phyloP scores from a whole-genome alignment of 2,888 invertebrate genomes.

The Heliconius erato region DNA sequence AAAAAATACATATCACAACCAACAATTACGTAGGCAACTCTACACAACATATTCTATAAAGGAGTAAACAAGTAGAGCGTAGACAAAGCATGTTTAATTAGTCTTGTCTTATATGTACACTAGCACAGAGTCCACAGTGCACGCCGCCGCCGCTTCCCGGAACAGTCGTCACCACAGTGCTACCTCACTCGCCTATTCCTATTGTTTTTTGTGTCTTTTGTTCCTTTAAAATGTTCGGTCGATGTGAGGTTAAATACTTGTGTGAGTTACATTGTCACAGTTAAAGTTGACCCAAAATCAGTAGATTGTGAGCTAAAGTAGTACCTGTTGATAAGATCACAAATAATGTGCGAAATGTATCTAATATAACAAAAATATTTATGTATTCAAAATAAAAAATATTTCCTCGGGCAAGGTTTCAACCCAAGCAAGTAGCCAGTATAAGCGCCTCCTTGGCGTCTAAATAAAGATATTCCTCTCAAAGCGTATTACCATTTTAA shows the following conservation, averaged over 20 bases:
- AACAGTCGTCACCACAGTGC: slow-evolving; percentile 59
- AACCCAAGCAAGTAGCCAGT: not conserved
- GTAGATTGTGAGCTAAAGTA: not conserved
- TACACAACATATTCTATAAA: slow-evolving; percentile 60
- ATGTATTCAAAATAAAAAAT: not conserved
- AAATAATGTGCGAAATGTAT: not conserved
- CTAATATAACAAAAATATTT: not conserved
- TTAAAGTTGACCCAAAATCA: not conserved
- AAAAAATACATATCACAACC: not conserved
- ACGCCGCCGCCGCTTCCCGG: slow-evolving; percentile 58
- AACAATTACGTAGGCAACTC: slow-evolving; percentile 36
- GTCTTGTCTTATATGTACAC: slow-evolving; percentile 50
- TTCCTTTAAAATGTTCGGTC: not conserved
- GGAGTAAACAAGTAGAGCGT: slow-evolving; percentile 61
- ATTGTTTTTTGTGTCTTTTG: slow-evolving; percentile 30
- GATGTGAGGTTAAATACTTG: not conserved
- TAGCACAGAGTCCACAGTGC: slow-evolving; percentile 57
- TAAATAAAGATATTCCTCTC: slow-evolving; percentile 19
- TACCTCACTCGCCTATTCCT: slow-evolving; percentile 52
- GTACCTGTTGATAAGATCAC: not conserved
- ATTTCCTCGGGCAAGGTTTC: not conserved
- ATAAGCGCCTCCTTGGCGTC: not conserved
- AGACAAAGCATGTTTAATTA: slow-evolving; percentile 80
- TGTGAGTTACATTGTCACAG: not conserved
- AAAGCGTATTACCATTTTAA: slow-evolving; percentile 27